Conservation (phyloP, 2,113 vertebrate genomes). For the Brienomyrus brachyistius region DNA sequence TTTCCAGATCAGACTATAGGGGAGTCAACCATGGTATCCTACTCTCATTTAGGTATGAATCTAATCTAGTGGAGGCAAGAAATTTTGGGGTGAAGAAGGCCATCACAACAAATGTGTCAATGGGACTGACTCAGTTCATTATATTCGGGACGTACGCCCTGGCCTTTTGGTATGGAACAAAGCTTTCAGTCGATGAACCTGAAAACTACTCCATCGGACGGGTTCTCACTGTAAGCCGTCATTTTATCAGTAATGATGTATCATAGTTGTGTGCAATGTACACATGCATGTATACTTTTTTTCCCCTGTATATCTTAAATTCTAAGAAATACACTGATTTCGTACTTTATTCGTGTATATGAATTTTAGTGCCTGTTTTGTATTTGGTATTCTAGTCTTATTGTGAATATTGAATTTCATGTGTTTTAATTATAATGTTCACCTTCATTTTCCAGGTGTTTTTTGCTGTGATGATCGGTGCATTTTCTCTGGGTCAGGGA, state of each 20-base stretch:
- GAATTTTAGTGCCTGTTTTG: not conserved
- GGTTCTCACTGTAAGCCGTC: conserved; percentile 67
- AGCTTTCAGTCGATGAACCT: conserved; percentile 58
- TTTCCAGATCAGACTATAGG: not conserved
- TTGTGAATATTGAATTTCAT: not conserved
- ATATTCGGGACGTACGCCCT: conserved; percentile 68
- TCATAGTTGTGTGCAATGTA: not conserved
- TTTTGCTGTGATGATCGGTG: conserved; percentile 60
- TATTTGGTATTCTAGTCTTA: not conserved
- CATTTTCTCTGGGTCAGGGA: conserved; percentile 66
- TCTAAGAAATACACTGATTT: not conserved
- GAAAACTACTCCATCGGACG: conserved; percentile 60
- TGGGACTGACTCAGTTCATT: conserved; percentile 64
- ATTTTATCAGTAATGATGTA: not conserved
- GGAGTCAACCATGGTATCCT: not conserved
- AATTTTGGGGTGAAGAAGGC: conserved; percentile 68
- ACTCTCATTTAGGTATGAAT: conserved; percentile 38
- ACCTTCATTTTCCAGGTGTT: conserved; percentile 57
- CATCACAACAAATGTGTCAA: conserved; percentile 57
- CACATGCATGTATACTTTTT: not conserved
- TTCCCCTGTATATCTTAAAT: not conserved
- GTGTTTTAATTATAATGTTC: not conserved
- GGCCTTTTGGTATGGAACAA: conserved; percentile 79
- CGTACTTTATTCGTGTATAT: not conserved
- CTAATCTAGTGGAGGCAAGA: conserved; percentile 58